These are phyloP conservation scores for Ascaphus truei DNA, from an alignment of 2,113 vertebrate genomes.

Conservation along the genomic window DNA sequence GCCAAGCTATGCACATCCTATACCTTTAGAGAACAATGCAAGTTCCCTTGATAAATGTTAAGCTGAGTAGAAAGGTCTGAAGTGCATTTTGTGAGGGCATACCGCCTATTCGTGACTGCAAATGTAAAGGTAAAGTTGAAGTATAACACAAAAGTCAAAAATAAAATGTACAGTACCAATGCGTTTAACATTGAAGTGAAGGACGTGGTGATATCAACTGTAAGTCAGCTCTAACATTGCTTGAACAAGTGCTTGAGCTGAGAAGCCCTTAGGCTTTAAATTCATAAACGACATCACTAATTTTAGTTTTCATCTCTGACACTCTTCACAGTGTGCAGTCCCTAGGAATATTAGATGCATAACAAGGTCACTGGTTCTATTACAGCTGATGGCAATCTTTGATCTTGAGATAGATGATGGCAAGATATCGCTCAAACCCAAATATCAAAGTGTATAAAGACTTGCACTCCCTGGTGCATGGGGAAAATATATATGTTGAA, in stretches of 20 bases:
- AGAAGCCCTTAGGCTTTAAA: slow-evolving; percentile 25
- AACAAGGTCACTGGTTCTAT: neutral
- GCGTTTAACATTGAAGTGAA: slow-evolving; percentile 18
- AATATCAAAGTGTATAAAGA: too few relatives aligned
- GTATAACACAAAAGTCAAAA: neutral
- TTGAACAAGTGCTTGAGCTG: slow-evolving; percentile 8
- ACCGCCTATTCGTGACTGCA: too few relatives aligned
- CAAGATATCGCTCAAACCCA: too few relatives aligned
- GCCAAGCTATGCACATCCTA: too few relatives aligned
- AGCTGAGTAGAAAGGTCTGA: too few relatives aligned
- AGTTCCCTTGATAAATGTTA: too few relatives aligned
- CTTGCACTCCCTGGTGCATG: too few relatives aligned
- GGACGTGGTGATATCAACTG: too few relatives aligned
- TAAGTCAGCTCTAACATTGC: neutral
- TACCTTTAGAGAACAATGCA: too few relatives aligned
- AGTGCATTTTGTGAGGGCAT: too few relatives aligned
- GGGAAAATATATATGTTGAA: too few relatives aligned
- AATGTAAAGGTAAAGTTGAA: neutral
- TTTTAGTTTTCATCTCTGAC: slow-evolving; percentile 15
- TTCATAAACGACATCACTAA: slow-evolving; percentile 19
- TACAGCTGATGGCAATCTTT: neutral
- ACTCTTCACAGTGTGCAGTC: slow-evolving; percentile 11
- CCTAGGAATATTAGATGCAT: slow-evolving; percentile 8
- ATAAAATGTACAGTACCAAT: neutral
- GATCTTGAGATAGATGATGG: too few relatives aligned